Conservation (phyloP, 1,140 invertebrate genomes). For the Sesamia nonagrioides region DNA sequence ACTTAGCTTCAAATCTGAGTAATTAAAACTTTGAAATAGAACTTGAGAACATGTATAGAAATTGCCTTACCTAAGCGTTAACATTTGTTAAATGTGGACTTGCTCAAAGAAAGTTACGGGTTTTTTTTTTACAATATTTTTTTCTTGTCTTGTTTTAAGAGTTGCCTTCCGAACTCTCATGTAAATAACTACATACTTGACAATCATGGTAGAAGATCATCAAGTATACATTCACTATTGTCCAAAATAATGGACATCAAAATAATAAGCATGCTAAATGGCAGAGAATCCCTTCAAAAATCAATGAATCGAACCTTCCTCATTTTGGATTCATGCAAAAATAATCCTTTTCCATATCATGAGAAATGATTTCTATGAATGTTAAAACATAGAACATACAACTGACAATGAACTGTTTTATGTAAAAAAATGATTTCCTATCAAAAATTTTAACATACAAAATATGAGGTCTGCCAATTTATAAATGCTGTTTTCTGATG, state of each 20-base stretch:
- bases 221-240: too few relatives aligned
- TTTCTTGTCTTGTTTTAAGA: not conserved
- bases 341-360: not conserved
- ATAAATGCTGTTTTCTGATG: not conserved
- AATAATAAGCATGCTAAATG: not conserved
- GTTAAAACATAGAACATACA: constrained; percentile 16
- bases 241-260: too few relatives aligned
- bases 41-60: not conserved
- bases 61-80: not conserved
- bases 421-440: not conserved
- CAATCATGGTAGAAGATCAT: too few relatives aligned
- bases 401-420: not conserved
- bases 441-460: not conserved
- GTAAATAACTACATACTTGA: not conserved
- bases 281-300: not conserved
- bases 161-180: not conserved
- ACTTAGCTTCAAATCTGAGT: not conserved
- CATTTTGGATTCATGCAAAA: constrained; percentile 6
- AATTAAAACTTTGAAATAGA: not conserved
- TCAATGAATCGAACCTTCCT: not conserved
- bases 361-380: not conserved
- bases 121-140: not conserved
- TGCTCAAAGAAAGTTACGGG: not conserved
- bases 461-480: not conserved
- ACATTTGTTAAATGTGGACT: constrained; percentile 2